Evolutionary conservation across 1,140 invertebrate species (phyloP), one percentile per base, ranked within the genome.

Genomic region (Centruroides sculpturatus): DNA sequence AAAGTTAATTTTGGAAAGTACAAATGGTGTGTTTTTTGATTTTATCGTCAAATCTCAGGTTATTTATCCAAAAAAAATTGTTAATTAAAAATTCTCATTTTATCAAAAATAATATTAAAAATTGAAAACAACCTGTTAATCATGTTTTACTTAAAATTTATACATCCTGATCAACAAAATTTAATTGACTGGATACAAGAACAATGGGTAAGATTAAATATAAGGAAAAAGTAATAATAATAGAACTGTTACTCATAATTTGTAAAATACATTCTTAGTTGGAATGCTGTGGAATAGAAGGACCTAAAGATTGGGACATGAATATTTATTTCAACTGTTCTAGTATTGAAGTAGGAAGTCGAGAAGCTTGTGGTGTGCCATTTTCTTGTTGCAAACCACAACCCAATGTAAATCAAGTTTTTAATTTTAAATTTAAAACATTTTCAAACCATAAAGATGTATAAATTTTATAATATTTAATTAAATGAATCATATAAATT

Each of bases 301-400:
- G 87, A 1, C 91, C 91, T 11, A 85, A 89, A 69, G 93, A 98
- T 72, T 98, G 94, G 94, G 92, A 98, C 73, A 82, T 84, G 62
- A 98, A 98, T 74, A 89, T 93, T 68, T 98, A 98, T 76, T 98
- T 98, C 76, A 97, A 96, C 77, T 95, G 92, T 74, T 92, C 90
- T 12, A 92, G 89, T 54, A 80, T 81, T 54, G 85, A 86, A 36
- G 85, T 92, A 46, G 88, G 89, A n/a, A 92, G 89, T 52, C 81
- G 90, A 57, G 93, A 98, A 76, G 92, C 92, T 1, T 98, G 94
- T 76, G 94, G 94, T 10, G 94, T 98, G 51, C 94, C 94, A 55
- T 98, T 97, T 77, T 95, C 91, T 56, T 98, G 94, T 74, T 98
- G 94, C 74, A 86, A 87, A 70, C 81, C 82, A 60, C 85, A 87